Evolutionary conservation across 2,888 invertebrate species (phyloP).

Genomic region (Drosophila nigricruria): DNA sequence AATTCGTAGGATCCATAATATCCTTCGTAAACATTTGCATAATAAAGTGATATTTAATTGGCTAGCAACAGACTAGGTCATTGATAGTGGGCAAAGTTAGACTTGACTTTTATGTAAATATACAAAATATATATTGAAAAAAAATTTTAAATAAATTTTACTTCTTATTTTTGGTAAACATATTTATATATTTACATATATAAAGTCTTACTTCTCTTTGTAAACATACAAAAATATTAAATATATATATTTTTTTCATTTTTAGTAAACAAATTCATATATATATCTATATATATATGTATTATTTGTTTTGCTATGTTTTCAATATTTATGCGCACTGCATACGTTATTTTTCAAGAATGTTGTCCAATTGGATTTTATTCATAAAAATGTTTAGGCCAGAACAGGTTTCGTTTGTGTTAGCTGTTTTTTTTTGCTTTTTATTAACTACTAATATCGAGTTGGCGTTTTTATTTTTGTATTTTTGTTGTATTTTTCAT

Average conservation of each 20-base stretch:
- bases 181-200: not conserved
- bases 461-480: slow-evolving; percentile 20
- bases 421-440: slow-evolving; percentile 40
- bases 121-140: not conserved
- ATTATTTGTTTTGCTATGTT: slow-evolving; percentile 6
- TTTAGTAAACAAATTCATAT: not conserved
- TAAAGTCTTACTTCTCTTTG: not conserved
- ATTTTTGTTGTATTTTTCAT: slow-evolving; percentile 29
- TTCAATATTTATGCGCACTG: slow-evolving; percentile 65
- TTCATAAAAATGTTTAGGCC: slow-evolving; percentile 32
- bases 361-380: slow-evolving; percentile 68
- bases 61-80: slow-evolving; percentile 10
- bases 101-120: no score
- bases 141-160: not conserved
- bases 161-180: not conserved
- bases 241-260: not conserved
- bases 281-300: not conserved
- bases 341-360: slow-evolving; percentile 65
- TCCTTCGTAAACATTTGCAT: slow-evolving; percentile 62
- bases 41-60: slow-evolving; percentile 60
- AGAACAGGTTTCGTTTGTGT: slow-evolving; percentile 64
- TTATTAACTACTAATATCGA: slow-evolving; percentile 49
- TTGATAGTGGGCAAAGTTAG: no score
- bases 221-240: no score
- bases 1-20: slow-evolving; percentile 4